Evolutionary conservation across 2,888 invertebrate species (phyloP).

Genomic region (Craniophora ligustri): DNA sequence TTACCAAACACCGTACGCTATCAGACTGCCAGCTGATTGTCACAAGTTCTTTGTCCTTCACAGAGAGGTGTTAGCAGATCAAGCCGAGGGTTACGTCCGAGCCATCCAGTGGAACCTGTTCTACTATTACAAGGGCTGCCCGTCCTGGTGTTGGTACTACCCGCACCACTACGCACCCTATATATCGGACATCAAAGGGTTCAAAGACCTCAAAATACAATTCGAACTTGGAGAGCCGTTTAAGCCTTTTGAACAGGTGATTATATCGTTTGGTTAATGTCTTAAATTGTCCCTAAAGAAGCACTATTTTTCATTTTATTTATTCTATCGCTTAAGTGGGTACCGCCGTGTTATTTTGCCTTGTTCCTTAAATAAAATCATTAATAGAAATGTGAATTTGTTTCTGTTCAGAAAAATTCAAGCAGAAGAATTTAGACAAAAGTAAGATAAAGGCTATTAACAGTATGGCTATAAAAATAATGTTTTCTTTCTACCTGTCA

Average conservation of each 20-base stretch:
- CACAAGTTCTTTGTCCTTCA: slow-evolving; percentile 46
- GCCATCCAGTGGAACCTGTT: slow-evolving; percentile 99
- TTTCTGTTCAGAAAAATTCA: too few species aligned
- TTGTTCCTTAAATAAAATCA: too few species aligned
- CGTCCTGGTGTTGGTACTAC: slow-evolving; percentile 99
- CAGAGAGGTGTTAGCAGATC: slow-evolving; percentile 93
- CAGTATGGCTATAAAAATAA: too few species aligned
- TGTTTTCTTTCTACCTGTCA: too few species aligned
- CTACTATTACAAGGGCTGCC: slow-evolving; percentile 98
- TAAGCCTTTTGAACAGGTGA: slow-evolving; percentile 96
- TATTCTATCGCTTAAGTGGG: too few species aligned
- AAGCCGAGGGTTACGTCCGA: slow-evolving; percentile 96
- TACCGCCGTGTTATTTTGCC: too few species aligned
- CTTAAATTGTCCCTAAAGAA: too few species aligned
- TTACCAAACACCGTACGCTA: slow-evolving; percentile 25
- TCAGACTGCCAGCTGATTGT: neutral
- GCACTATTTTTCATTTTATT: too few species aligned
- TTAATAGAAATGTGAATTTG: too few species aligned
- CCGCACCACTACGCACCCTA: slow-evolving; percentile 99
- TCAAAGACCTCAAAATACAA: slow-evolving; percentile 92
- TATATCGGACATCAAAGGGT: slow-evolving; percentile 96
- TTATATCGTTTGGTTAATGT: too few species aligned
- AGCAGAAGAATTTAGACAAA: too few species aligned
- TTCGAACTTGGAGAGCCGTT: slow-evolving; percentile 96
- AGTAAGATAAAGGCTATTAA: too few species aligned